Evolutionary conservation across 1,140 invertebrate genomes (phyloP), one percentile per base, ranked within the genome.

Genomic region (Bombus consobrinus): DNA sequence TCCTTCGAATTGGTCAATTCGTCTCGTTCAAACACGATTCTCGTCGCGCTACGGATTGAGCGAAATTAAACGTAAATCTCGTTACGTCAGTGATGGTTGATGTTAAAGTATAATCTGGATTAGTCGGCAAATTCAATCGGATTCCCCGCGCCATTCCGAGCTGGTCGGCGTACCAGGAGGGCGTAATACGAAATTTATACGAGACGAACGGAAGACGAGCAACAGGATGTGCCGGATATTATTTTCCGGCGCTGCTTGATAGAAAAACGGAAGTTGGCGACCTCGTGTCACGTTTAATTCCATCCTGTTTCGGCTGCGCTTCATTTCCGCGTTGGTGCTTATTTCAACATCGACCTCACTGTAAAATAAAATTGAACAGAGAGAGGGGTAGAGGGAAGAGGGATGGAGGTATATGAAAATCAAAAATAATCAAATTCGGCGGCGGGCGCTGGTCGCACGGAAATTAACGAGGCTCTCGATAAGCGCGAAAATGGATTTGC

Each of bases 391-490:
- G 4, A 32, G 5, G 3, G 5, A 37, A 57, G 69, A 25, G 12
- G 47, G 57, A 53, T 28, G 34, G 47, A 22, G 41, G 34, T 41
- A 34, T 3, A 41, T 1, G 78, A 47, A 69, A 74, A 41, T 32
- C 15, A 59, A 81, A 71, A 72, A 28, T 59, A 86, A 86, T 83
- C 34, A 62, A 76, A 86, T 86, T 75, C 79, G 57, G 12, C 32
- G 39, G 22, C 32, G 10, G 22, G 25, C 22, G 32, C 1, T 15
- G 25, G 22, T 34, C 28, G 62, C 41, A 9, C 10, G 43, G 28
- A 77, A 83, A 77, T 86, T 86, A 86, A 83, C 81, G 73, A 73
- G 47, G 73, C 80, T 72, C 73, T 77, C 80, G 80, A 86, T 83
- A 83, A 86, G 41, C 73, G 73, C 6, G 66, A 83, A 83, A 76